Percentiles rank a stretch among this genome's conserved stretches.
These are phyloP conservation scores for Eilema caniola DNA, from an alignment of 2,888 invertebrate species.

Conservation along the genomic window DNA sequence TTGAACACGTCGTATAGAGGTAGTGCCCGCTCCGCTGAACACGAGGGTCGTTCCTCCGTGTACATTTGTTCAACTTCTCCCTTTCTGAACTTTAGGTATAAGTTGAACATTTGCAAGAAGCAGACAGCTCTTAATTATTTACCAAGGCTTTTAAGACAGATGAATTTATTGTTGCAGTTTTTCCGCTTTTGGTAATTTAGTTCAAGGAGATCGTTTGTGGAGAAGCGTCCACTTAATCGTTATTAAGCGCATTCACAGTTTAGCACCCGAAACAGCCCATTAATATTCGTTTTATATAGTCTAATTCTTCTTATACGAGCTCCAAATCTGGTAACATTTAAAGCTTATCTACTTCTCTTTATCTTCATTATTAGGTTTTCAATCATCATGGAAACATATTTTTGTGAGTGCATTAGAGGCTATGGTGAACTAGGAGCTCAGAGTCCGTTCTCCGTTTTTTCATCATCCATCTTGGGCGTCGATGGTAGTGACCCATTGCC, in stretches of 20 bases:
- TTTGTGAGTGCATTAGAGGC: no score
- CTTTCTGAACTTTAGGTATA: conserved; percentile 38
- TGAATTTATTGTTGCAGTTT: conserved; percentile 50
- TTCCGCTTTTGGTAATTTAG: conserved; percentile 40
- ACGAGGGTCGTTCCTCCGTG: conserved; percentile 37
- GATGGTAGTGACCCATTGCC: no score
- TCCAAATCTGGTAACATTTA: not conserved
- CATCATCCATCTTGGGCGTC: no score
- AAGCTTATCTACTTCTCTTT: not conserved
- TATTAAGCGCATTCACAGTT: conserved; percentile 35
- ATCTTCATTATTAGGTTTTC: no score
- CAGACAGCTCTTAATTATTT: conserved; percentile 42
- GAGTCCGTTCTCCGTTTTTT: no score
- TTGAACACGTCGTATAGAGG: conserved; percentile 39
- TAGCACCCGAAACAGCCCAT: conserved; percentile 28
- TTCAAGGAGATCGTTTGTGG: conserved; percentile 16
- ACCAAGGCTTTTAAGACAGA: conserved; percentile 30
- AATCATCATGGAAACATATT: no score
- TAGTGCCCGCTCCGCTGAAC: conserved; percentile 38
- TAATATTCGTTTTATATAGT: not conserved
- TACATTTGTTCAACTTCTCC: conserved; percentile 48
- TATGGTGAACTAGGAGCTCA: no score
- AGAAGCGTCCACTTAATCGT: conserved; percentile 30
- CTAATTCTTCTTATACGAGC: not conserved
- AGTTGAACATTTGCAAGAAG: conserved; percentile 32